Percentiles rank a stretch among this genome's conserved stretches.
phyloP scores from a whole-genome alignment of 1,140 invertebrate genomes.

The Apis dorsata region DNA sequence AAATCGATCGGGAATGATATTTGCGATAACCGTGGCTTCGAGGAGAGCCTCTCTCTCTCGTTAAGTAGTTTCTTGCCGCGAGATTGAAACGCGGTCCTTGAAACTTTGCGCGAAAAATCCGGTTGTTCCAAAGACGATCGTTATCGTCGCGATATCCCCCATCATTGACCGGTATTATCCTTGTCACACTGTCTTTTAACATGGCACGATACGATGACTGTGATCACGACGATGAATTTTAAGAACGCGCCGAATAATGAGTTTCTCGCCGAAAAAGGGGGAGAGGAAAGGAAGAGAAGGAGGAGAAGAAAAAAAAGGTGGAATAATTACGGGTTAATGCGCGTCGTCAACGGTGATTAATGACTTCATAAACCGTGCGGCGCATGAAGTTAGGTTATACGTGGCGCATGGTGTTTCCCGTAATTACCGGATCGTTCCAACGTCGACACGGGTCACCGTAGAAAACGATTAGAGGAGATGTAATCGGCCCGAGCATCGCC shows the following conservation, averaged over 20 bases:
- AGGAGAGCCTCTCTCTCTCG: background rate
- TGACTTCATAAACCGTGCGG: constrained; percentile 54
- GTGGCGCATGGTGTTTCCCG: constrained; percentile 49
- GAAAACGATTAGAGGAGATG: constrained; percentile 42
- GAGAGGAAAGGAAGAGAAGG: no score
- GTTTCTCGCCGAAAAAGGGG: background rate
- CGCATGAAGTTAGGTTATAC: constrained; percentile 32
- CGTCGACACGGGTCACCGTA: constrained; percentile 45
- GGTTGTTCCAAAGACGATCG: constrained; percentile 40
- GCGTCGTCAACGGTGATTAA: constrained; percentile 60
- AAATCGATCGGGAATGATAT: constrained; percentile 34
- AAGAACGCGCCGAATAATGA: constrained; percentile 46
- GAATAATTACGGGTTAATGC: constrained; percentile 52
- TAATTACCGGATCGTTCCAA: constrained; percentile 53
- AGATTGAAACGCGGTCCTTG: constrained; percentile 52
- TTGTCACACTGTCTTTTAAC: constrained; percentile 29
- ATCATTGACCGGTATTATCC: constrained; percentile 19
- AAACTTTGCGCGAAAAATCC: constrained; percentile 16
- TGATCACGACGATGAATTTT: constrained; percentile 49
- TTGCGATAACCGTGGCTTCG: constrained; percentile 6
- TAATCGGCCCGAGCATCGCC: constrained; percentile 36
- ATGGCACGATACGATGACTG: background rate
- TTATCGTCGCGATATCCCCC: constrained; percentile 55
- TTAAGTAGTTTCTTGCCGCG: constrained; percentile 39
- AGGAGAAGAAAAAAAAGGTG: background rate